phyloP scores from a whole-genome alignment of 2,888 invertebrate genomes.

The Eupithecia inturbata region DNA sequence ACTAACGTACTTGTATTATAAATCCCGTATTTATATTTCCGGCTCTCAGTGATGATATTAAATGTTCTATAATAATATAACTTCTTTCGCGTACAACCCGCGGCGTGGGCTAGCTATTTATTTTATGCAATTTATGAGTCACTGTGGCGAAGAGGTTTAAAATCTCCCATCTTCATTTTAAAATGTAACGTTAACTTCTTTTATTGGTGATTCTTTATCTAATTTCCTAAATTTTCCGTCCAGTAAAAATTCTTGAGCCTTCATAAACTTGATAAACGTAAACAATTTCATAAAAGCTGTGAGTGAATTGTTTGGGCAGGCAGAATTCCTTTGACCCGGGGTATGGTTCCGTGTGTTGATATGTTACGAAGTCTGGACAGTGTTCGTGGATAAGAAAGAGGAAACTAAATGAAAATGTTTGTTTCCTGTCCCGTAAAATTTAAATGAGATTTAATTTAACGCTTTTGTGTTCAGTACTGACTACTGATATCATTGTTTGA shows the following conservation, averaged over 20 bases:
- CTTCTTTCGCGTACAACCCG: too few relatives aligned
- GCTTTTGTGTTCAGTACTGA: background rate
- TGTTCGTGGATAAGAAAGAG: conserved; percentile 1
- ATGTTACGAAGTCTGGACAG: conserved; percentile 3
- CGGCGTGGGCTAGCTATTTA: too few relatives aligned
- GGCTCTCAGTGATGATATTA: too few relatives aligned
- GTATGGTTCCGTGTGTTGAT: conserved; percentile 12
- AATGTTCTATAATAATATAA: too few relatives aligned
- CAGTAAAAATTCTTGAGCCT: conserved; percentile 23
- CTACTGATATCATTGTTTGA: background rate
- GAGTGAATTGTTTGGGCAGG: conserved; percentile 19
- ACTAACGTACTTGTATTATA: background rate
- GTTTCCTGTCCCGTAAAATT: conserved; percentile 5
- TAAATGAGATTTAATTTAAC: too few relatives aligned
- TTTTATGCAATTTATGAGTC: too few relatives aligned
- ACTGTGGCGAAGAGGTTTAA: background rate
- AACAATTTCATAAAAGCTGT: conserved; percentile 36
- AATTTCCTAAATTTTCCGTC: conserved; percentile 15
- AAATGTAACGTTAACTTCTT: background rate
- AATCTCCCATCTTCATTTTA: background rate
- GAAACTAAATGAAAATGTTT: conserved; percentile 4
- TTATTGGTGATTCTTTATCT: background rate
- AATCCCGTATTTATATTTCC: too few relatives aligned
- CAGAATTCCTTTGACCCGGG: conserved; percentile 21
- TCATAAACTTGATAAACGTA: conserved; percentile 26